These are phyloP conservation scores for Cydia pomonella DNA, from an alignment of 1,140 invertebrate genomes.

Conservation along the genomic window DNA sequence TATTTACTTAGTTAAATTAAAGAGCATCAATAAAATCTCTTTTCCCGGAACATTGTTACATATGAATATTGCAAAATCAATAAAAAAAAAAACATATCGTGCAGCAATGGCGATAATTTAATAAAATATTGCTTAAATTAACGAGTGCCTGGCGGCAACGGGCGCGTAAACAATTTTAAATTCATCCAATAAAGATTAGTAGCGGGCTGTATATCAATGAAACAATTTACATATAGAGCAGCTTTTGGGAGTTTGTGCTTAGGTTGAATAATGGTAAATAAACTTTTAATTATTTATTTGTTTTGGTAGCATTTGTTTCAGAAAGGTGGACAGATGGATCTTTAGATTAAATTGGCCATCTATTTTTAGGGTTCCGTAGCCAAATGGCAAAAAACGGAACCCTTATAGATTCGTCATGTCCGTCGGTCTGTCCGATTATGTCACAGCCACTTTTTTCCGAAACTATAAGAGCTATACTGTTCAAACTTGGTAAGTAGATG, in stretches of 20 bases:
- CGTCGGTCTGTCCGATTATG: too few species aligned
- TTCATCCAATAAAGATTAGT: slow-evolving; percentile 26
- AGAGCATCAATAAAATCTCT: neutral
- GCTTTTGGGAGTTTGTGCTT: slow-evolving; percentile 2
- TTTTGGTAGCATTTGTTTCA: neutral
- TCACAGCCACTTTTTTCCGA: too few species aligned
- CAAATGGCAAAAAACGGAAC: too few species aligned
- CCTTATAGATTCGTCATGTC: too few species aligned
- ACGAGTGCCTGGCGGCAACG: neutral
- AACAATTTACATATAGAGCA: slow-evolving; percentile 28
- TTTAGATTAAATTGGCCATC: too few species aligned
- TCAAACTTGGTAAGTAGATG: too few species aligned
- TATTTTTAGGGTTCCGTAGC: too few species aligned
- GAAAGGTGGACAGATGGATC: neutral
- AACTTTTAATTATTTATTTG: neutral
- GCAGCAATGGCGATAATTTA: slow-evolving; percentile 2
- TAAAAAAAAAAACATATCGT: neutral
- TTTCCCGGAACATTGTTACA: neutral
- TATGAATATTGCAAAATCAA: neutral
- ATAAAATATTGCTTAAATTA: slow-evolving; percentile 17
- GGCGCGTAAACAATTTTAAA: slow-evolving; percentile 18
- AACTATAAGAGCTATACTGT: too few species aligned
- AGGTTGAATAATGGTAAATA: neutral
- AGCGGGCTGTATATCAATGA: neutral
- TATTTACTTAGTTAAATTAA: neutral